phyloP scores from a whole-genome alignment of 1,140 invertebrate species.

The Danaus melanippus region DNA sequence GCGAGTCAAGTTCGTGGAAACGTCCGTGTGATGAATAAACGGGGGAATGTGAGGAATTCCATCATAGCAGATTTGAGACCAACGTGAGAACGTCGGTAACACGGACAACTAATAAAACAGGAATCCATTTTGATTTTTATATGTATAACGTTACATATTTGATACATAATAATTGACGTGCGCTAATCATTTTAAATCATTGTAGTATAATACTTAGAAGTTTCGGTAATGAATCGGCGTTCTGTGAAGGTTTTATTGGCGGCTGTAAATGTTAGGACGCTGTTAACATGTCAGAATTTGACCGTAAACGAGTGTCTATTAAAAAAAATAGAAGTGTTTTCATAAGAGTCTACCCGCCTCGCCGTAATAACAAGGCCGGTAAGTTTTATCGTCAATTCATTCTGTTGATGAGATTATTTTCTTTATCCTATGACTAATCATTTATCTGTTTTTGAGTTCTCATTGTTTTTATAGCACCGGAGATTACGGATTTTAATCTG shows the following conservation, averaged over 20 bases:
- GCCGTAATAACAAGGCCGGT: constrained; percentile 50
- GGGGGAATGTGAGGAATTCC: constrained; percentile 54
- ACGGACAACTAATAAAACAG: constrained; percentile 39
- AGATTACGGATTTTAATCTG: constrained; percentile 1
- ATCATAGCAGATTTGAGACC: constrained; percentile 63
- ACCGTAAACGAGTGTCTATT: constrained; percentile 56
- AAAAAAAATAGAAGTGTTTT: constrained; percentile 59
- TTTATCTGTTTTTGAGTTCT: constrained; percentile 29
- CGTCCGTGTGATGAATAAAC: constrained; percentile 66
- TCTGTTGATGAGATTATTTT: constrained; percentile 62
- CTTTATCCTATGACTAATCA: constrained; percentile 62
- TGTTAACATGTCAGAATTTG: constrained; percentile 64
- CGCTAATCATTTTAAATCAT: too few relatives aligned
- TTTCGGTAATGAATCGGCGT: constrained; percentile 32
- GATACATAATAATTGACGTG: too few relatives aligned
- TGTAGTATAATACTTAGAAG: too few relatives aligned
- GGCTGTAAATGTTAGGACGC: constrained; percentile 54
- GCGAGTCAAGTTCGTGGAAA: constrained; percentile 61
- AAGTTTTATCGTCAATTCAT: constrained; percentile 63
- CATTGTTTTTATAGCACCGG: constrained; percentile 55
- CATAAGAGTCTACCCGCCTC: constrained; percentile 33
- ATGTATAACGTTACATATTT: too few relatives aligned
- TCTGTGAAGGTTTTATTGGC: constrained; percentile 58
- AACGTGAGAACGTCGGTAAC: constrained; percentile 48
- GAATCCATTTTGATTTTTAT: constrained; percentile 15